phyloP scores from a whole-genome alignment of 2,797 vertebrate genomes.

The Microcaecilia unicolor region DNA sequence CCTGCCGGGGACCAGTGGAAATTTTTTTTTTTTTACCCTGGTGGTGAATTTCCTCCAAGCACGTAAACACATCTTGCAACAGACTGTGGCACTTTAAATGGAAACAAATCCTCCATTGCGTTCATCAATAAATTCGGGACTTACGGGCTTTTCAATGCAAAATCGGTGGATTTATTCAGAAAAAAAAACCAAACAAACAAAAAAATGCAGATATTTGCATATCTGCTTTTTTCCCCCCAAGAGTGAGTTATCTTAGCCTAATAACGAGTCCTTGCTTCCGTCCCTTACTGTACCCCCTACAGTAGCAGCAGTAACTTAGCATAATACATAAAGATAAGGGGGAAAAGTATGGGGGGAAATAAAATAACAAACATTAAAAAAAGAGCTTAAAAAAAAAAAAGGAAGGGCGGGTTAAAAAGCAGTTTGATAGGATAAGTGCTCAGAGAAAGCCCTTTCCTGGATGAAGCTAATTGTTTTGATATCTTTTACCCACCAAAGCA shows the following conservation, averaged over 20 bases:
- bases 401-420: conserved; percentile 23
- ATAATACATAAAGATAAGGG: conserved; percentile 29
- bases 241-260: not conserved
- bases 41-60: no score
- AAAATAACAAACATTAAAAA: conserved; percentile 40
- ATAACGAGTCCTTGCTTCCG: not conserved
- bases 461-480: conserved; percentile 75
- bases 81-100: no score
- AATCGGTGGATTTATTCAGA: no score
- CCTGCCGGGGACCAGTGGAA: no score
- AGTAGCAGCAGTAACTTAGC: conserved; percentile 21
- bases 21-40: no score
- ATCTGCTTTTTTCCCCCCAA: not conserved
- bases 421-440: conserved; percentile 50
- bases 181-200: no score
- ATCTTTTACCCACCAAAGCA: conserved; percentile 98
- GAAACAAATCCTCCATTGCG: no score
- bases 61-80: no score
- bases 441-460: conserved; percentile 62
- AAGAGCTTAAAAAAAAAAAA: conserved; percentile 1
- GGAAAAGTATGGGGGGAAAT: conserved; percentile 31
- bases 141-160: no score
- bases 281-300: conserved; percentile 2
- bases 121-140: no score
- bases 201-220: not conserved